Conservation (phyloP, 2,888 invertebrate genomes). For the Spialia ferax region DNA sequence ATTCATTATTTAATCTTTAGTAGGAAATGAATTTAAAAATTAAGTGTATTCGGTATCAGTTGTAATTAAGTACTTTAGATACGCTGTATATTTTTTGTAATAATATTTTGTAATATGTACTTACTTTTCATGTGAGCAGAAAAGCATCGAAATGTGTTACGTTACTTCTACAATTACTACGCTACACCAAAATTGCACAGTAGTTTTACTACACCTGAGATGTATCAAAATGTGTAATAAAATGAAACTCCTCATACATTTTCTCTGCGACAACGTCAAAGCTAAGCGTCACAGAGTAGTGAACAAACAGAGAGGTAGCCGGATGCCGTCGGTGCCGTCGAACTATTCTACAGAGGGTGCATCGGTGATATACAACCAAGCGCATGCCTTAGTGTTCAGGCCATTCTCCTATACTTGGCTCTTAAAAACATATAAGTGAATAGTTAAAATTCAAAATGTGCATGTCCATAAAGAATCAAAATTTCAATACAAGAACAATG, state of each 20-base stretch:
- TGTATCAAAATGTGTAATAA: constrained; percentile 23
- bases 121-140: too few relatives aligned
- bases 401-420: constrained; percentile 43
- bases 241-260: constrained; percentile 20
- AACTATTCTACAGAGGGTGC: constrained; percentile 39
- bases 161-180: not conserved
- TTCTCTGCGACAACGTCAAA: constrained; percentile 11
- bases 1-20: too few relatives aligned
- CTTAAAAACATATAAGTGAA: constrained; percentile 12
- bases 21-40: too few relatives aligned
- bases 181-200: not conserved
- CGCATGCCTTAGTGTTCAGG: constrained; percentile 44
- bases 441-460: too few relatives aligned
- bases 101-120: too few relatives aligned
- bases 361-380: constrained; percentile 43
- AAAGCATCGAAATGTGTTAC: too few relatives aligned
- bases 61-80: too few relatives aligned
- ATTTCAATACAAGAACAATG: not conserved
- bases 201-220: not conserved
- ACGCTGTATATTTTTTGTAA: too few relatives aligned
- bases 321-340: constrained; percentile 32
- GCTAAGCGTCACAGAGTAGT: constrained; percentile 44
- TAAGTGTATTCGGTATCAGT: too few relatives aligned
- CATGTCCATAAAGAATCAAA: not conserved
- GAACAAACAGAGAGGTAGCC: constrained; percentile 46